phyloP scores from a whole-genome alignment of 2,113 vertebrate genomes.

The Nothoprocta pentlandii region DNA sequence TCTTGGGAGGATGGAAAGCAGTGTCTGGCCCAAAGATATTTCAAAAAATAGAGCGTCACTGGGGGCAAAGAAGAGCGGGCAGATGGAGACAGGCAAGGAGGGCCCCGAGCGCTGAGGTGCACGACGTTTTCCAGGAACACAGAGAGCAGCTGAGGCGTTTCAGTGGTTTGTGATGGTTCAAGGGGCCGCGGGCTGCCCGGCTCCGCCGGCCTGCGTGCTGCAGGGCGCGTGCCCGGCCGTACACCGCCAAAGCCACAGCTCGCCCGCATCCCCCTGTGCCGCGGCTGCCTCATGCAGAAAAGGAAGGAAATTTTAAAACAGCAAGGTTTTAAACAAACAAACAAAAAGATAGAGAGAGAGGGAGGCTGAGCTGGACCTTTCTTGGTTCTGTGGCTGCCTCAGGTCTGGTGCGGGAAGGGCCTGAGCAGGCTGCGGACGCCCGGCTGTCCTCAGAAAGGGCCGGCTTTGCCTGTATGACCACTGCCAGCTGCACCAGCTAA shows the following conservation, averaged over 20 bases:
- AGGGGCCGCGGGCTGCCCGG: neutral
- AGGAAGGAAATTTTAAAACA: slow-evolving; percentile 14
- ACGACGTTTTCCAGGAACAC: slow-evolving; percentile 51
- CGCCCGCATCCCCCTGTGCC: neutral
- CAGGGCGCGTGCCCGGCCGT: neutral
- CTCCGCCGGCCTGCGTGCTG: slow-evolving; percentile 2
- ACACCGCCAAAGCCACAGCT: neutral
- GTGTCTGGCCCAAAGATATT: neutral
- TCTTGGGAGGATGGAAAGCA: neutral
- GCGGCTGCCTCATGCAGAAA: neutral
- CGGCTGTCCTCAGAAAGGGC: neutral
- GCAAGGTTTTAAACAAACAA: neutral
- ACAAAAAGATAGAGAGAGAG: neutral
- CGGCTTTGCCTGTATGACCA: neutral
- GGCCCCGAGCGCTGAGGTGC: neutral
- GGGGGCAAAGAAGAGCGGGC: neutral
- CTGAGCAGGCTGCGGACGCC: neutral
- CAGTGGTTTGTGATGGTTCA: too few species aligned
- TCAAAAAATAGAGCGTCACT: neutral
- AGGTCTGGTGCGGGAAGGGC: neutral
- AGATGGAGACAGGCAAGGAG: neutral
- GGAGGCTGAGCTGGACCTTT: neutral
- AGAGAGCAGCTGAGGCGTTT: slow-evolving; percentile 45
- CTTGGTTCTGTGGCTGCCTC: neutral
- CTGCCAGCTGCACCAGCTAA: neutral